Percentiles rank a stretch among this genome's conserved stretches.
Evolutionary conservation across 2,888 invertebrate genomes (phyloP).

Genomic region (Chloroclysta siterata): DNA sequence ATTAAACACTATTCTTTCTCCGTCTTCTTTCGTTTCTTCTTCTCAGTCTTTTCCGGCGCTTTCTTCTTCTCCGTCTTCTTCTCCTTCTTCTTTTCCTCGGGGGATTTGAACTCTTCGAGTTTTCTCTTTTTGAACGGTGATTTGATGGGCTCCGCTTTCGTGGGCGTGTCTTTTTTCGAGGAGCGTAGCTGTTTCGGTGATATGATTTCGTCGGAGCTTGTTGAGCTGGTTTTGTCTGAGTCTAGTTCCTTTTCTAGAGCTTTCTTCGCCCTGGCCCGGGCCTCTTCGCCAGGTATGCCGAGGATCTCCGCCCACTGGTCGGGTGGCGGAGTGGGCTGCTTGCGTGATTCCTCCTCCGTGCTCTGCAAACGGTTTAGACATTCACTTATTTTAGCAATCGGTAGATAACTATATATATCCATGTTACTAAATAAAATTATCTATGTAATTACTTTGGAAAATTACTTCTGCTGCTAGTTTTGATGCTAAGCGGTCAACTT

Average conservation of each 20-base stretch:
- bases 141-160: constrained; percentile 57
- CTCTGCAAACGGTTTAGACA: constrained; percentile 17
- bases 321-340: constrained; percentile 77
- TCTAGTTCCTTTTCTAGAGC: constrained; percentile 30
- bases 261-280: constrained; percentile 24
- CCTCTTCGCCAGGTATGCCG: constrained; percentile 70
- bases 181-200: constrained; percentile 72
- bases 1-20: constrained; percentile 80
- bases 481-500: background rate
- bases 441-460: too few species aligned
- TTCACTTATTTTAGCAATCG: background rate
- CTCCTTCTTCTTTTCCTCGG: constrained; percentile 58
- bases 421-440: too few species aligned
- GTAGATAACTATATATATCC: background rate
- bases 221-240: constrained; percentile 20
- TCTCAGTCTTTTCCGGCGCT: constrained; percentile 48
- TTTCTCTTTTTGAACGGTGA: constrained; percentile 70
- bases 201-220: constrained; percentile 40
- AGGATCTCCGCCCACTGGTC: constrained; percentile 81
- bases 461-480: background rate
- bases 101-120: constrained; percentile 57
- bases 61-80: constrained; percentile 59
- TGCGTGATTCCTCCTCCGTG: constrained; percentile 64
- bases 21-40: constrained; percentile 64
- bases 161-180: constrained; percentile 63